Evolutionary conservation across 2,797 vertebrate species (phyloP).

Genomic region (Neosilurus hyrtlii): DNA sequence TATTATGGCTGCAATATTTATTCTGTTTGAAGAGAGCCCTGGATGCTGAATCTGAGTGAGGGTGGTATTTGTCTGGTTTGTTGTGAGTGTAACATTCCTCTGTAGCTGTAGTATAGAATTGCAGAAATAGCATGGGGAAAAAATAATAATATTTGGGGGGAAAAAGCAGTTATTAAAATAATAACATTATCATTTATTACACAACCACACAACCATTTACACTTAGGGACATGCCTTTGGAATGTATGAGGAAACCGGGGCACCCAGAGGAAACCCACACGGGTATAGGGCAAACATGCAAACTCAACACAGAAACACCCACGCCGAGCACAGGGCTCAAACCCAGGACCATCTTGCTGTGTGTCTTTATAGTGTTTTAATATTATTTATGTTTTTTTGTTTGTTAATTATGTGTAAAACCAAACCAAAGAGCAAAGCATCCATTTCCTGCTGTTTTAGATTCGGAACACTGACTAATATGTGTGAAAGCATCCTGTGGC

Average conservation of each 20-base stretch:
- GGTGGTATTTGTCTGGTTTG: too few species aligned
- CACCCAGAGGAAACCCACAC: too few species aligned
- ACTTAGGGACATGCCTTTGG: too few species aligned
- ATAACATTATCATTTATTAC: too few species aligned
- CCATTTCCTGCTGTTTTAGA: background rate
- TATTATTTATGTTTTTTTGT: background rate
- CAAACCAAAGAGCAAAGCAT: background rate
- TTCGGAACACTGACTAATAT: background rate
- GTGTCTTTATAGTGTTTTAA: background rate
- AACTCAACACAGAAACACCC: too few species aligned
- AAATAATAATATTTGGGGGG: too few species aligned
- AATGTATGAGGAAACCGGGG: too few species aligned
- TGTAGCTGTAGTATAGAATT: background rate
- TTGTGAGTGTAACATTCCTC: background rate
- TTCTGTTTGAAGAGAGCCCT: background rate
- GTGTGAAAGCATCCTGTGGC: slow-evolving; percentile 12
- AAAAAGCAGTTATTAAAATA: too few species aligned
- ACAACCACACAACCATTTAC: too few species aligned
- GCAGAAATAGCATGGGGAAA: background rate
- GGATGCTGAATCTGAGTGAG: background rate
- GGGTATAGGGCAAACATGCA: too few species aligned
- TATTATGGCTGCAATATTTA: background rate
- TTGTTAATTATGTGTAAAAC: background rate
- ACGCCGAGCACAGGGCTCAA: too few species aligned
- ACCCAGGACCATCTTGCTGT: too few species aligned